A percentile compares a stretch with the other conserved stretches of the same genome.
These are phyloP conservation scores for Laothoe populi DNA, from an alignment of 2,888 invertebrate species.

Conservation along the genomic window DNA sequence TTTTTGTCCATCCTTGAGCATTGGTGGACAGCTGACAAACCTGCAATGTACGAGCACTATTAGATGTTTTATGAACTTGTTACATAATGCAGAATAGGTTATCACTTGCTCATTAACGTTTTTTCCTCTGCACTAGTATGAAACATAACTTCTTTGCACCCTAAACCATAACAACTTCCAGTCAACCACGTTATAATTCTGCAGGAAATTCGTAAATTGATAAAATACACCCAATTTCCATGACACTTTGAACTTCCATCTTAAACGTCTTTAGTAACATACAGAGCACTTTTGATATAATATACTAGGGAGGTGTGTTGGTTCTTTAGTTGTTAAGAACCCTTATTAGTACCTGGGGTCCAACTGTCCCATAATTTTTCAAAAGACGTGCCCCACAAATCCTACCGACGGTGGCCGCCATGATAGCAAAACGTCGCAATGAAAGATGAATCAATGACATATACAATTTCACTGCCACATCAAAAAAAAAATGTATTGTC, in stretches of 20 bases:
- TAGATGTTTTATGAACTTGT: constrained; percentile 74
- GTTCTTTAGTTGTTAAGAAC: constrained; percentile 48
- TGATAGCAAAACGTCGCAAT: constrained; percentile 87
- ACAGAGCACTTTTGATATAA: constrained; percentile 42
- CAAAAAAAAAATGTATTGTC: constrained; percentile 37
- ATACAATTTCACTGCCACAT: constrained; percentile 56
- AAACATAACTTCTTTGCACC: constrained; percentile 35
- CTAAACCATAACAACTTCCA: constrained; percentile 44
- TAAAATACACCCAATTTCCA: constrained; percentile 62
- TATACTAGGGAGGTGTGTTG: constrained; percentile 43
- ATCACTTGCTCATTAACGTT: constrained; percentile 63
- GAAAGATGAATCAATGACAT: constrained; percentile 73
- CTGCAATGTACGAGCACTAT: constrained; percentile 83
- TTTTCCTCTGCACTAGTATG: constrained; percentile 44
- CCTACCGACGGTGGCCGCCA: constrained; percentile 95
- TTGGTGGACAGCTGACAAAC: constrained; percentile 90
- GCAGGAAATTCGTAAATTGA: constrained; percentile 49
- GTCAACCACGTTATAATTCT: constrained; percentile 43
- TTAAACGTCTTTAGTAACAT: constrained; percentile 52
- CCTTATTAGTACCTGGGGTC: constrained; percentile 88
- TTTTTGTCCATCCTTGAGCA: constrained; percentile 90
- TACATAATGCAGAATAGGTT: constrained; percentile 83
- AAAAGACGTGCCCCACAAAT: constrained; percentile 93
- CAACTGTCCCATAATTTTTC: constrained; percentile 88
- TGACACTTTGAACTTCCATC: constrained; percentile 53